These are phyloP conservation scores for Camelus bactrianus DNA, from an alignment of 2,113 vertebrate genomes.

Conservation along the genomic window DNA sequence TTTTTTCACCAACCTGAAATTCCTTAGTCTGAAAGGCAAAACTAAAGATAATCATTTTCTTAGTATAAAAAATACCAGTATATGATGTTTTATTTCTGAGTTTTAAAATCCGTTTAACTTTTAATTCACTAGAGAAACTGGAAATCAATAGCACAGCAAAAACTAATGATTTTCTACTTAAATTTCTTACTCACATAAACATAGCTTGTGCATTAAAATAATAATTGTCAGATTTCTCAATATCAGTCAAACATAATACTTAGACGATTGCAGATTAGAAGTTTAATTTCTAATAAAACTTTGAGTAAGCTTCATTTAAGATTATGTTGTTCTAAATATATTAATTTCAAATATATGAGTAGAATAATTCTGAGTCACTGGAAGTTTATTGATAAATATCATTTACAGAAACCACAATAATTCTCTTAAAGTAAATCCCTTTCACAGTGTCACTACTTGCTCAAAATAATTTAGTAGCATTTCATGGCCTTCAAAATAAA, in stretches of 20 bases:
- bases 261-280: neutral
- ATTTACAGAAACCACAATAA: neutral
- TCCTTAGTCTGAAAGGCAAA: slow-evolving; percentile 33
- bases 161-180: slow-evolving; percentile 52
- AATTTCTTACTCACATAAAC: slow-evolving; percentile 59
- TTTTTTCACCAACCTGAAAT: neutral
- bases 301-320: slow-evolving; percentile 48
- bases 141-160: slow-evolving; percentile 61
- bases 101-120: slow-evolving; percentile 52
- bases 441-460: neutral
- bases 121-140: slow-evolving; percentile 50
- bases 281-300: slow-evolving; percentile 53
- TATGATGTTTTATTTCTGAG: slow-evolving; percentile 45
- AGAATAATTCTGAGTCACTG: slow-evolving; percentile 9
- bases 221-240: slow-evolving; percentile 49
- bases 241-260: slow-evolving; percentile 50
- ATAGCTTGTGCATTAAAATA: slow-evolving; percentile 40
- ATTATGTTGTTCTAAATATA: slow-evolving; percentile 44
- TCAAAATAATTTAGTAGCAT: neutral
- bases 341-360: slow-evolving; percentile 23
- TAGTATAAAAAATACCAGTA: neutral
- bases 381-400: slow-evolving; percentile 8
- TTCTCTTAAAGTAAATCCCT: neutral
- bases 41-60: neutral
- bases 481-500: slow-evolving; percentile 3